Evolutionary conservation across 2,888 invertebrate species (phyloP).

Genomic region (Diploptera punctata): DNA sequence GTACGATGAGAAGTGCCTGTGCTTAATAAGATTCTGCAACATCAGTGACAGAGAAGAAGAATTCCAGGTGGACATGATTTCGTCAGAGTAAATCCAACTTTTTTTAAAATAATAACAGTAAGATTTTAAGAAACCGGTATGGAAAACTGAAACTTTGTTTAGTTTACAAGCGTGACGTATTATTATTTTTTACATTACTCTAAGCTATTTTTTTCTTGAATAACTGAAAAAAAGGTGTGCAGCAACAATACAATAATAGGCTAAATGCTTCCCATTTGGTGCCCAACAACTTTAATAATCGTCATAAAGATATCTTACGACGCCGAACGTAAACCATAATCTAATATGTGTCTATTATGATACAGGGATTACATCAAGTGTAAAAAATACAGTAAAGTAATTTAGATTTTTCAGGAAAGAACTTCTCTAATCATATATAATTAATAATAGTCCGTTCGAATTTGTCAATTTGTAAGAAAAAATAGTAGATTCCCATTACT

Average conservation of each 20-base stretch:
- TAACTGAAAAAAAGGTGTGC: neutral
- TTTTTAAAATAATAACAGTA: too few species aligned
- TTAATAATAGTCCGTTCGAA: neutral
- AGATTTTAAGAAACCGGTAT: too few species aligned
- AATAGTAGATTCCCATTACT: neutral
- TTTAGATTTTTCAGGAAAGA: neutral
- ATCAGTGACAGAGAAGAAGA: neutral
- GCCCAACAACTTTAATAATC: neutral
- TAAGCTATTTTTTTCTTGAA: neutral
- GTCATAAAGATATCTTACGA: neutral
- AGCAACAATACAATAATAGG: neutral
- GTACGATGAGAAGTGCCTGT: slow-evolving; percentile 14
- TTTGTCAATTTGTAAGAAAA: neutral
- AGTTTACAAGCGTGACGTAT: slow-evolving; percentile 1
- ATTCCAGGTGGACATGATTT: neutral
- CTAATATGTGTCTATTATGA: neutral
- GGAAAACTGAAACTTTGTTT: neutral
- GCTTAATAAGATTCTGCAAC: neutral
- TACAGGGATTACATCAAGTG: neutral
- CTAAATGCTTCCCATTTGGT: neutral
- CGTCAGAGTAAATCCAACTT: too few species aligned
- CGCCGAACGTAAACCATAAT: neutral
- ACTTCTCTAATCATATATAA: neutral
- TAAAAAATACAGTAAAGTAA: neutral
- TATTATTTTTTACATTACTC: neutral